Evolutionary conservation across 2,888 invertebrate species (phyloP), one percentile per base, ranked within the genome.

Genomic region (Ligdia adustata): DNA sequence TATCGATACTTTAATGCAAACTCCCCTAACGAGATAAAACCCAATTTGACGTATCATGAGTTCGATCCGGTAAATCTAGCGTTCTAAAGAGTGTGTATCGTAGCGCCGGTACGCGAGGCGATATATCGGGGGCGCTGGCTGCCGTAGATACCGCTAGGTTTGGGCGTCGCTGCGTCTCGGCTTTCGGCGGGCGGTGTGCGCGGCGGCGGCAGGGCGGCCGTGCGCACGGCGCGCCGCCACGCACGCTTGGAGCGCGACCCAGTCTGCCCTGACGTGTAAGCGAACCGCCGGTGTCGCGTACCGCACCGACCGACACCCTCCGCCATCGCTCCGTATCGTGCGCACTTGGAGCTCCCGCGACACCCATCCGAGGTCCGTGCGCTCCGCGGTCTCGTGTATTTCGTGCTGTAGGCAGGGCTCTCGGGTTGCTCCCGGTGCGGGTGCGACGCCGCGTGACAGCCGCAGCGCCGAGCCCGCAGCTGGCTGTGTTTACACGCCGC

Each of bases 161-260:
- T 83, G 89, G 88, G 88, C 89, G 89, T 88, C 89, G 85, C 84
- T 87, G 81, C 88, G 89, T 89, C 87, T 88, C 86, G 82, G 83
- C 80, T 76, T 73, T 78, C 76, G 81, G 82, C 70, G 77, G 78
- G 69, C 71, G 76, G 77, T 64, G 81, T 78, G 84, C 79, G 81
- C 80, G 77, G 72, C 73, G 69, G 76, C 78, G 74, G 81, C 73
- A 40, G 39, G 54, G 69, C 77, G 75, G 66, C 69, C 73, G 75
- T 85, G 86, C 86, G 86, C 87, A 82, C 75, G 66, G 72, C 66
- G 76, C 37, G 41, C 37, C 48, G 42, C 82, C 84, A 84, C 86
- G 85, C 82, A 84, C 89, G 81, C 82, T 82, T 77, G 72, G 73
- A 75, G 72, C 79, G 79, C 84, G 82, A 84, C 83, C 87, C 88